Base-by-base conservation (phyloP, 2,888 invertebrate species). In the Nysson spinosus region DNA sequence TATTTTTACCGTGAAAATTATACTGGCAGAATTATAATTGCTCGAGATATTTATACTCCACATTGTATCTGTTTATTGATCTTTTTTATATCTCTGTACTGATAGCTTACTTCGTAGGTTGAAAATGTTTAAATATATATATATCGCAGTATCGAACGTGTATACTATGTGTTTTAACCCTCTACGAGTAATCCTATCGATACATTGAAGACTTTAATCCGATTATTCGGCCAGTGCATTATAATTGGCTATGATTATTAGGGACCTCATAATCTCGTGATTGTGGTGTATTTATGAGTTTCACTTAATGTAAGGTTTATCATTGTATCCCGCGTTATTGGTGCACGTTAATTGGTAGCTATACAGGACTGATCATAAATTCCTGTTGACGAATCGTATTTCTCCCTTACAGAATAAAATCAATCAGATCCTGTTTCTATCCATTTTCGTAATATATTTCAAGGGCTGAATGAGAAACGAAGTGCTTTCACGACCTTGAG, bases 191-290 rank as follows among this genome's bases (percentile, higher is more conserved):
- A 83, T 80, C 78, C 80, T 61, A 61, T 75, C 69, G 79, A 80
- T 83, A 78, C 77, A 78, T 79, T 67, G 69, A 46, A 44, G 61
- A 67, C 51, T 68, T 68, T 78, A 79, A 83, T 77, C 83, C 75
- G 79, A 78, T 83, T 83, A 81, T 47, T 56, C 54, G 69, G 61
- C 66, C 71, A 67, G 52, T 63, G 68, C 69, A 72, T 83, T 77
- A 80, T 83, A 79, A 82, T 82, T 77, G 69, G 62, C 65, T 60
- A 56, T 70, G 69, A 77, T 82, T 75, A 78, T 78, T 72, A 72
- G 52, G 60, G 24, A 1, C 39, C 43, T 17, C 46, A 40, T 61
- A 79, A 76, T 67, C 64, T 54, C 49, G 14, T 20, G 39, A 44
- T 52, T 44, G 52, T 61, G 54, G 26, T 16, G 24, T 17, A 24